These are phyloP conservation scores for Ichneumoninae sp. DNA, from an alignment of 2,888 invertebrate species.

Conservation along the genomic window DNA sequence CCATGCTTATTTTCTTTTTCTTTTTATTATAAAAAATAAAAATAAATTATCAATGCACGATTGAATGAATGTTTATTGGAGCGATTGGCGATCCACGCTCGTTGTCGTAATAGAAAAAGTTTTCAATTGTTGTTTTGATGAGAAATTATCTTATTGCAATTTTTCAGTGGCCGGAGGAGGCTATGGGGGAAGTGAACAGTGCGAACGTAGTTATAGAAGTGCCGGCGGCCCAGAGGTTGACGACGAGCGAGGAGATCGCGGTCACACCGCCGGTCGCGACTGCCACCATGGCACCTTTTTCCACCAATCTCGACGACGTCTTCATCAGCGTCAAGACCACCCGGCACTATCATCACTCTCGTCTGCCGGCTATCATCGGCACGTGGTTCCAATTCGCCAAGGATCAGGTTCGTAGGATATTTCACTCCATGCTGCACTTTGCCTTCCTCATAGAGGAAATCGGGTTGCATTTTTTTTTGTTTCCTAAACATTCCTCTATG, in stretches of 20 bases:
- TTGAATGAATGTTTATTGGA: background rate
- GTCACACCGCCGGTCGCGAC: slow-evolving; percentile 82
- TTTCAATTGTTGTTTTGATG: slow-evolving; percentile 1
- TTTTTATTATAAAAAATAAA: no score
- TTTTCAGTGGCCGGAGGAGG: slow-evolving; percentile 75
- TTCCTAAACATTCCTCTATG: background rate
- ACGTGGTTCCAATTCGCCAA: slow-evolving; percentile 98
- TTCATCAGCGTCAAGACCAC: slow-evolving; percentile 98
- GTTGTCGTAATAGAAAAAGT: background rate
- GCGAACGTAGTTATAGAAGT: slow-evolving; percentile 73
- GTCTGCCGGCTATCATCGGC: slow-evolving; percentile 94
- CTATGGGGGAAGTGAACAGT: slow-evolving; percentile 68
- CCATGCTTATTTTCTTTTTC: background rate
- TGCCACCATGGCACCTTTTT: slow-evolving; percentile 86
- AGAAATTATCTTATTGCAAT: slow-evolving; percentile 62
- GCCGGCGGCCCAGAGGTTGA: slow-evolving; percentile 71
- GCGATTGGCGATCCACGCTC: background rate
- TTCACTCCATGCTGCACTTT: background rate
- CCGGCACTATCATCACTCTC: slow-evolving; percentile 92
- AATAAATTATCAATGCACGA: background rate
- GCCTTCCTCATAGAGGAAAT: background rate
- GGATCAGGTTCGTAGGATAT: slow-evolving; percentile 87
- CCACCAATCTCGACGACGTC: slow-evolving; percentile 92
- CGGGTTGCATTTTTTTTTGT: background rate
- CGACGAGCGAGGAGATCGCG: slow-evolving; percentile 77